Evolutionary conservation across 1,140 invertebrate genomes (phyloP), one percentile per base, ranked within the genome.

Genomic region (Latrodectus geometricus): DNA sequence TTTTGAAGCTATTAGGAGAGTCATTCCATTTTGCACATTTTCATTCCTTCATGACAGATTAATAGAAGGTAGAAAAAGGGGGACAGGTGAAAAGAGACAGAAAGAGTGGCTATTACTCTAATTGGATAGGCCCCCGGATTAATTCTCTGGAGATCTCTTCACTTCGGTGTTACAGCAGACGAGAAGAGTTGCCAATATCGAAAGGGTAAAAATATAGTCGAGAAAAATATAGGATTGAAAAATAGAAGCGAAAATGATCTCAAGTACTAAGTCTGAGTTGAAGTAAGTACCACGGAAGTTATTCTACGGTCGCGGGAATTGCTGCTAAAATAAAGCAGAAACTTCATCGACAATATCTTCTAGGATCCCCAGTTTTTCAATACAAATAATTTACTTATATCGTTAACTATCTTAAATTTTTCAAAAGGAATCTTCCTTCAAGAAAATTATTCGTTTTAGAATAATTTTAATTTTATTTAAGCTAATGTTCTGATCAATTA

Each of bases 11-110:
- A 84, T 84, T 84, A 84, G 82, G 23, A 50, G 54, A 84, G 82
- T 56, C 79, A 72, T 81, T 81, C 73, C 56, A 72, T 8, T 35
- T 68, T 9, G 50, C 50, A 84, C 61, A 84, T 66, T 84, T 56
- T 75, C 69, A 72, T 35, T 76, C 82, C 74, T 84, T 84, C 74
- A 84, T 84, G 82, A 84, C 82, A 72, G 82, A 84, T 84, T 84
- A 84, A 84, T 84, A 84, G 82, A 50, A 80, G 70, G 70, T 48
- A 70, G 78, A 76, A 76, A 61, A 61, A 61, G 54, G 54, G 79
- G 52, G 20, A 65, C 52, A 83, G 70, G 70, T 75, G 82, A 68
- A 84, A 74, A 50, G 80, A 72, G 65, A 69, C 56, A 48, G 70
- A 35, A 73, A 73, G 70, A 49, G 69, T n/a, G 50, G 82, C 82